Percentiles rank a stretch among this genome's conserved stretches.
Evolutionary conservation across 2,888 invertebrate genomes (phyloP).

Genomic region (Drosophila leonis): DNA sequence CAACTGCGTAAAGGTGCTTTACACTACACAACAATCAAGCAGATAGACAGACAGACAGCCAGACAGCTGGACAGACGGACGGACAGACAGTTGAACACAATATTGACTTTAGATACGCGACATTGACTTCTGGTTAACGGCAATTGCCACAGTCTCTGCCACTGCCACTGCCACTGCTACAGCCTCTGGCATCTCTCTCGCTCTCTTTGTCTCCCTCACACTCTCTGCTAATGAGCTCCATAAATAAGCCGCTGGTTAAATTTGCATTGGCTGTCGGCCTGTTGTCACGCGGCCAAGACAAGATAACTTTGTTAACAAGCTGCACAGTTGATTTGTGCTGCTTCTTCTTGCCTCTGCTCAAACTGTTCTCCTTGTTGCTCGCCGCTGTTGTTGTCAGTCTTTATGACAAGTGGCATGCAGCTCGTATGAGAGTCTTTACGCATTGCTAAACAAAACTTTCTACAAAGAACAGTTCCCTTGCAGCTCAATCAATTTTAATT

Average conservation of each 20-base stretch:
- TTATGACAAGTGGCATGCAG: slow-evolving; percentile 48
- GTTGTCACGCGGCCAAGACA: slow-evolving; percentile 54
- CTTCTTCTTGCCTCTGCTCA: background rate
- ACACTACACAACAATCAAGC: slow-evolving; percentile 16
- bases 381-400: slow-evolving; percentile 31
- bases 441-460: slow-evolving; percentile 5
- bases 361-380: slow-evolving; percentile 1
- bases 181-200: background rate
- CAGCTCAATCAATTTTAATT: slow-evolving; percentile 4
- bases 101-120: slow-evolving; percentile 70
- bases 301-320: slow-evolving; percentile 68
- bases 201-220: background rate
- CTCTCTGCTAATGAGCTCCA: slow-evolving; percentile 67
- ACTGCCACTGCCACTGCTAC: background rate
- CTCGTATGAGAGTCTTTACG: background rate
- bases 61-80: slow-evolving; percentile 2
- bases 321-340: slow-evolving; percentile 36
- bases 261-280: slow-evolving; percentile 65
- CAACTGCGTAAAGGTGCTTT: slow-evolving; percentile 64
- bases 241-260: slow-evolving; percentile 71
- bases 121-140: slow-evolving; percentile 65
- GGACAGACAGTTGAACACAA: slow-evolving; percentile 32
- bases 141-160: slow-evolving; percentile 20
- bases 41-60: slow-evolving; percentile 11
- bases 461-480: background rate